Percentiles rank a stretch among this genome's conserved stretches.
Evolutionary conservation across 1,140 invertebrate genomes (phyloP).

Genomic region (Halictus rubicundus): DNA sequence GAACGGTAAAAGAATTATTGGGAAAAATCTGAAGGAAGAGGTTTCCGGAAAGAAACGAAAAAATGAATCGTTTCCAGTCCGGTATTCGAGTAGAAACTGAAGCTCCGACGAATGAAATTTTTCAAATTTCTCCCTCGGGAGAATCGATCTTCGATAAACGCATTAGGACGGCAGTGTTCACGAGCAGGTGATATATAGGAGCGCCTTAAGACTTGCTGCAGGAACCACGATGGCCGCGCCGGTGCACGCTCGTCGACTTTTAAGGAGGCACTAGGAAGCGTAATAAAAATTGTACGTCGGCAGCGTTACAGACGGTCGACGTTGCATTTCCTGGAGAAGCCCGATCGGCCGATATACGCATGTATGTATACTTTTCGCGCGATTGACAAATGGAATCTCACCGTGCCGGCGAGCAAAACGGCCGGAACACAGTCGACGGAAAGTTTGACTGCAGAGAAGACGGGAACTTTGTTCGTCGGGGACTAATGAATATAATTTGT

Average conservation of each 20-base stretch:
- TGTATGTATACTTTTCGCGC: neutral
- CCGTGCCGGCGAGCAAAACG: too few species aligned
- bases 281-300: slow-evolving; percentile 27
- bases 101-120: neutral
- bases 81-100: neutral
- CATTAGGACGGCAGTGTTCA: neutral
- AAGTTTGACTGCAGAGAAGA: too few species aligned
- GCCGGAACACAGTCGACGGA: too few species aligned
- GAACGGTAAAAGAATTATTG: too few species aligned
- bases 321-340: neutral
- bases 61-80: too few species aligned
- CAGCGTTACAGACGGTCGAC: neutral
- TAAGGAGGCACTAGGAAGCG: slow-evolving; percentile 1
- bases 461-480: too few species aligned
- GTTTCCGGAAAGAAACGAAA: too few species aligned
- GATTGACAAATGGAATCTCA: neutral
- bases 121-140: neutral
- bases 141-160: slow-evolving; percentile 13
- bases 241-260: slow-evolving; percentile 17
- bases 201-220: neutral
- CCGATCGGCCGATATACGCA: neutral
- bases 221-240: neutral
- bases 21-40: too few species aligned
- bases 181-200: neutral
- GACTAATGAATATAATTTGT: too few species aligned